Base-by-base conservation (phyloP, 2,888 invertebrate species). In the Heliconius hortense region DNA sequence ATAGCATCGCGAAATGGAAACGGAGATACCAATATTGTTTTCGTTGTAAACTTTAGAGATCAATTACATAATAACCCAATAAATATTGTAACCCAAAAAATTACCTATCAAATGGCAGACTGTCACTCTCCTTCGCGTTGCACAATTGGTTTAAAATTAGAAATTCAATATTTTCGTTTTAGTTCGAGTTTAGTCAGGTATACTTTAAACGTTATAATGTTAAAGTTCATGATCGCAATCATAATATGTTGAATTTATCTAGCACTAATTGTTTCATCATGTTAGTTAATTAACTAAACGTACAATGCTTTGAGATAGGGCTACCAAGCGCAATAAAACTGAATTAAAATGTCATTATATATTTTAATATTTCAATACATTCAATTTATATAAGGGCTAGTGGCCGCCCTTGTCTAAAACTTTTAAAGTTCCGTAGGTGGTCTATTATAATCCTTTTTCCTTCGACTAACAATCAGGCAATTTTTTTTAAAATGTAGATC, bases 271-370 rank as follows among this genome's bases (percentile, higher is more conserved):
- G 78, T 79, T 79, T 79, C 77, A 78, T 80, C 76, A 78, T 77
- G 76, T 71, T 76, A 79, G 80, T 81, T 81, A 81, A 81, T 82
- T 82, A 79, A 79, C 79, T 79, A 78, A 79, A 78, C 79, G 76
- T 76, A 76, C 75, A 76, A 77, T 77, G 79, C 77, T 73, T 73
- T 71, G 73, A 66, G 53, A 48, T 70, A 76, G 73, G 76, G 76
- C 21, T 71, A 39, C 21, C 60, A 26, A 18, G 15, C 31, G 7
- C 13, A 21, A 48, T 28, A 68, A 48, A 18, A 8, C 8, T 26
- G 3, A 48, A 18, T 24, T 21, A 4, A 18, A 28, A 39, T 24
- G 24, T 7, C 1, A n/a, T 35, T 64, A 35, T 21, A 21, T 11
- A 13, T n/a, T 64, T 39, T 64, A n/a, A 24, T 31, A 31, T 31